Evolutionary conservation across 2,888 invertebrate species (phyloP).

Genomic region (Sinopyrophorus schimmeli): DNA sequence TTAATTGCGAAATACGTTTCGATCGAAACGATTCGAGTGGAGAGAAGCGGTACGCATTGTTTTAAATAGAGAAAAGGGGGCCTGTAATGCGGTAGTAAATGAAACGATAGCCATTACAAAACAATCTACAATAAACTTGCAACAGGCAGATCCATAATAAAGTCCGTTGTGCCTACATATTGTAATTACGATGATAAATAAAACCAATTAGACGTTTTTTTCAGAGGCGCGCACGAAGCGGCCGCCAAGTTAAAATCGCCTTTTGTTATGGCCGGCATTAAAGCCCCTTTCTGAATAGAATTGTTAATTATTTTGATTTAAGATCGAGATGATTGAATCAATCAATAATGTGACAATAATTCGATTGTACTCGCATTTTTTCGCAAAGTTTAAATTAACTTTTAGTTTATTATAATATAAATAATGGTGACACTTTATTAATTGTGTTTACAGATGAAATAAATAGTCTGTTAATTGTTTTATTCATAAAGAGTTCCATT

Average conservation of each 20-base stretch:
- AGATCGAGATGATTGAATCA: slow-evolving; percentile 18
- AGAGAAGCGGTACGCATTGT: too few species aligned
- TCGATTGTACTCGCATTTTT: slow-evolving; percentile 23
- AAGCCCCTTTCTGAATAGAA: slow-evolving; percentile 19
- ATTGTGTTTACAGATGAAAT: slow-evolving; percentile 26
- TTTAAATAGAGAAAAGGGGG: slow-evolving; percentile 8
- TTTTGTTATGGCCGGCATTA: slow-evolving; percentile 16
- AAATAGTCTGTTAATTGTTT: slow-evolving; percentile 28
- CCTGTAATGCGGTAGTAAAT: background rate
- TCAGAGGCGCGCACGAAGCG: slow-evolving; percentile 13
- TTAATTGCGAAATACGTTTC: too few species aligned
- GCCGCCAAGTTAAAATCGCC: slow-evolving; percentile 17
- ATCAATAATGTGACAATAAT: slow-evolving; percentile 23
- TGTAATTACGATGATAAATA: slow-evolving; percentile 29
- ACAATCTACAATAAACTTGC: slow-evolving; percentile 16
- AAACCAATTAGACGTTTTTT: slow-evolving; percentile 18
- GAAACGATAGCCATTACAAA: slow-evolving; percentile 11
- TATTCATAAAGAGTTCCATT: slow-evolving; percentile 23
- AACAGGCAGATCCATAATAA: slow-evolving; percentile 11
- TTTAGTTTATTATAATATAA: slow-evolving; percentile 23
- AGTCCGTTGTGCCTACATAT: slow-evolving; percentile 16
- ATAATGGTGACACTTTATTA: slow-evolving; percentile 28
- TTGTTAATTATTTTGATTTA: slow-evolving; percentile 19
- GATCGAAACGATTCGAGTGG: too few species aligned
- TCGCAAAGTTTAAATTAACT: slow-evolving; percentile 18